Evolutionary conservation across 2,113 vertebrate genomes (phyloP), one percentile per base, ranked within the genome.

Genomic region (Dasyprocta punctata): DNA sequence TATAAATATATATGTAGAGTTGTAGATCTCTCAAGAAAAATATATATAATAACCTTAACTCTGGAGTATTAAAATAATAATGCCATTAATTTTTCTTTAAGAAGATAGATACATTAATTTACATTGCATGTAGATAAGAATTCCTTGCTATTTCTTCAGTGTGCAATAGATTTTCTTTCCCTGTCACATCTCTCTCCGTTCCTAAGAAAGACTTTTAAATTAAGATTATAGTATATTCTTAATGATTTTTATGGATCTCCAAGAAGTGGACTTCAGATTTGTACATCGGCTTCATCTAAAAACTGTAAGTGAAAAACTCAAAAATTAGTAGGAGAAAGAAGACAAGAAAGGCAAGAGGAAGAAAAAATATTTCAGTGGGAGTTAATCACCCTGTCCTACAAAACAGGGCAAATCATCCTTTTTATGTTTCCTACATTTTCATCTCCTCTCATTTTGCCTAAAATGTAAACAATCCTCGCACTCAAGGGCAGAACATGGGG

Each of bases 341-440:
- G 61, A 81, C 10, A 44, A 24, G 2, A 30, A 33, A 16, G 6
- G 56, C 2, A 41, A 52, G 22, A 12, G 47, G 0, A 1, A 58
- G 17, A 52, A 61, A 49, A 90, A 41, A 16, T 58, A 1, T 44
- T 89, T 20, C 10, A 47, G 47, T 60, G 7, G 11, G 67, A 44
- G 10, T 20, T 58, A 22, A 20, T 11, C 6, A n/a, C 2, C 5
- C 33, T 78, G 10, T 5, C 4, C 2, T 60, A 44, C 1, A 4
- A 77, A 80, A 84, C 7, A 69, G 9, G 0, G 65, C 3, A 69
- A 54, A 60, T 56, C 19, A 36, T 44, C 81, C 4, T 36, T 52
- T 54, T 36, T 33, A 61, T 47, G 58, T 5, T 71, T 81, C 47
- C 13, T n/a, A 75, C 19, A 67, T 33, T 22, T 63, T 89, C 58